Evolutionary conservation across 2,888 invertebrate genomes (phyloP).

Genomic region (Torymus texanus): DNA sequence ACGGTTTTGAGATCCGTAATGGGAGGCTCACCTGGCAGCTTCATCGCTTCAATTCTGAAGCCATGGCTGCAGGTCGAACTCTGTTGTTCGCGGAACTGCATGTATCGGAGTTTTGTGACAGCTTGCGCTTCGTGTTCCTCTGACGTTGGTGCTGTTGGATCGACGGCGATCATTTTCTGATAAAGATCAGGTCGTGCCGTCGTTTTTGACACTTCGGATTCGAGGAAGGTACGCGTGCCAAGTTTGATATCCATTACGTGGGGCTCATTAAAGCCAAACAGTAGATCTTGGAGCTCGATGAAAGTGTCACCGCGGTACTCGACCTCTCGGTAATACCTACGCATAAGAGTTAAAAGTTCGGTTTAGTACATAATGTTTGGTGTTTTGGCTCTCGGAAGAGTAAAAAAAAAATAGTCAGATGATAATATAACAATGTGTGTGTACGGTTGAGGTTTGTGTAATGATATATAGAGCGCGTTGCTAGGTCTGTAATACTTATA

Average conservation of each 20-base stretch:
- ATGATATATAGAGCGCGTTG: no score
- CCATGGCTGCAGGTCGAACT: conserved; percentile 95
- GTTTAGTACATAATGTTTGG: no score
- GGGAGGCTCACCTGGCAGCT: conserved; percentile 87
- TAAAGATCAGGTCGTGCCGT: conserved; percentile 91
- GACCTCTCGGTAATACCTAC: conserved; percentile 85
- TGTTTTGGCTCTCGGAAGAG: no score
- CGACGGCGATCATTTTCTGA: conserved; percentile 95
- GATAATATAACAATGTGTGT: no score
- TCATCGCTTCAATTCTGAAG: conserved; percentile 96
- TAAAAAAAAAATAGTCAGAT: no score
- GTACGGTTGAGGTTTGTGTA: no score
- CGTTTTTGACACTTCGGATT: conserved; percentile 94
- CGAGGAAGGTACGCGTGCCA: conserved; percentile 96
- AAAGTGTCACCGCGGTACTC: conserved; percentile 88
- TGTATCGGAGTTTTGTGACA: conserved; percentile 96
- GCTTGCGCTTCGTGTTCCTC: conserved; percentile 88
- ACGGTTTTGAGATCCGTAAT: conserved; percentile 93
- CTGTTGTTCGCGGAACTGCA: conserved; percentile 95
- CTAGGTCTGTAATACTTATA: no score
- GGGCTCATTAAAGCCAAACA: conserved; percentile 93
- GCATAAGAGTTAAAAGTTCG: neutral
- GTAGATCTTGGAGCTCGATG: conserved; percentile 95
- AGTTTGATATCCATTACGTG: conserved; percentile 98
- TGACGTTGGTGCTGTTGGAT: conserved; percentile 89